Conservation (phyloP, 2,888 invertebrate species). For the Diabrotica balteata region DNA sequence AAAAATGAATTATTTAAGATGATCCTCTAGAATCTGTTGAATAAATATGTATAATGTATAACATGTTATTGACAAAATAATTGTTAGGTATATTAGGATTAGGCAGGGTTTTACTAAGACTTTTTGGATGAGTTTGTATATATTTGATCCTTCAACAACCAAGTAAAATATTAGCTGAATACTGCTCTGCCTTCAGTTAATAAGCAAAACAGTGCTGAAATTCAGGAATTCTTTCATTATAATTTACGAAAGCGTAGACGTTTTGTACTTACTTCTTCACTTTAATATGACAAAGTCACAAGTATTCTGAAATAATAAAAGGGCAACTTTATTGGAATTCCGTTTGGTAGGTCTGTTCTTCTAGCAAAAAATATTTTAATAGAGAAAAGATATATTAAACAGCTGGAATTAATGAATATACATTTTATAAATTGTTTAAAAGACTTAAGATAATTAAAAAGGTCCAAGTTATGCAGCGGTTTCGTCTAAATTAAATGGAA, state of each 20-base stretch:
- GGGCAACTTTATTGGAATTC: slow-evolving; percentile 8
- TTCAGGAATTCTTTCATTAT: slow-evolving; percentile 9
- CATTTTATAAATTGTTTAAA: no score
- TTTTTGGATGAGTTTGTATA: no score
- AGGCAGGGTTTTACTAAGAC: no score
- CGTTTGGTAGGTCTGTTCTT: background rate
- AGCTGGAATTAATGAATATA: background rate
- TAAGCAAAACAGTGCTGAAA: background rate
- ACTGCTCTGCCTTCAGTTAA: background rate
- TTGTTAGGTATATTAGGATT: no score
- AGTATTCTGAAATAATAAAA: slow-evolving; percentile 3
- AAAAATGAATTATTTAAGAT: no score
- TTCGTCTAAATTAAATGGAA: no score
- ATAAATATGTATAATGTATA: no score
- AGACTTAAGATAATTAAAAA: no score
- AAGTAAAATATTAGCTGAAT: background rate
- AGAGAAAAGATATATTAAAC: background rate
- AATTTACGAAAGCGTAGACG: background rate
- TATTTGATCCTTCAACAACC: no score
- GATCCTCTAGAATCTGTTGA: no score
- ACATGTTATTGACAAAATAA: no score
- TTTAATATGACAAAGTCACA: slow-evolving; percentile 6
- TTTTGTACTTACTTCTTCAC: background rate
- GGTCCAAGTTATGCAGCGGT: no score
- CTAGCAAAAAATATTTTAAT: background rate